Base-by-base conservation (phyloP, 2,113 vertebrate species). In the Globicephala melas region DNA sequence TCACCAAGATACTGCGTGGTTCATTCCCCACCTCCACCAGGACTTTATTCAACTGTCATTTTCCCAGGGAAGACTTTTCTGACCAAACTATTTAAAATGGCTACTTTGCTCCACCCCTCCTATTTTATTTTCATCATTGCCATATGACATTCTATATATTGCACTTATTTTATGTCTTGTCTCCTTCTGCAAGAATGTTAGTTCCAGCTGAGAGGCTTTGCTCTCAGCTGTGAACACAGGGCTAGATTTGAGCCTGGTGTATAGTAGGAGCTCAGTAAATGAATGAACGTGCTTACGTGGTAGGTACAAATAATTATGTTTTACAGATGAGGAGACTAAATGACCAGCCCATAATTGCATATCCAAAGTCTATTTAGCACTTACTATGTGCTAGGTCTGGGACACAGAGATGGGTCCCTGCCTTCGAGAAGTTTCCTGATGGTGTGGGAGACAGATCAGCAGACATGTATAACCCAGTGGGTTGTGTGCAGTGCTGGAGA, bases 91-190 rank as follows among this genome's bases (percentile, higher is more conserved):
- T 28, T 60, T 50, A 36, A 79, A 67, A 21, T 8, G 0, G 1
- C 8, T 13, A 2, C n/a, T 47, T 77, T 11, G 41, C 25, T 14
- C 31, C 8, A 60, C 9, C 3, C 4, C 0, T 15, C 5, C 18
- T 87, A 55, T 62, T 87, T 76, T 5, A 7, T 6, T 62, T 36
- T 15, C 17, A 4, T 23, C 38, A 11, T 11, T 0, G 5, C 20
- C 31, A 3, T 1, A 0, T 5, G 31, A n/a, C 2, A 6, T 6
- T 8, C 11, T 33, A 1, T 28, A 11, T 15, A 4, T 0, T 1
- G 58, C 6, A 5, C 33, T n/a, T 41, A 3, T 33, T 44, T 60
- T 9, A 65, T 4, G 47, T 20, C 79, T 70, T 62, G 4, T 33
- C n/a, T 60, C 6, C n/a, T 28, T 14, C 21, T 38, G 12, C 6